These are phyloP conservation scores for Scylla paramamosain DNA, from an alignment of 1,140 invertebrate species.

Conservation along the genomic window DNA sequence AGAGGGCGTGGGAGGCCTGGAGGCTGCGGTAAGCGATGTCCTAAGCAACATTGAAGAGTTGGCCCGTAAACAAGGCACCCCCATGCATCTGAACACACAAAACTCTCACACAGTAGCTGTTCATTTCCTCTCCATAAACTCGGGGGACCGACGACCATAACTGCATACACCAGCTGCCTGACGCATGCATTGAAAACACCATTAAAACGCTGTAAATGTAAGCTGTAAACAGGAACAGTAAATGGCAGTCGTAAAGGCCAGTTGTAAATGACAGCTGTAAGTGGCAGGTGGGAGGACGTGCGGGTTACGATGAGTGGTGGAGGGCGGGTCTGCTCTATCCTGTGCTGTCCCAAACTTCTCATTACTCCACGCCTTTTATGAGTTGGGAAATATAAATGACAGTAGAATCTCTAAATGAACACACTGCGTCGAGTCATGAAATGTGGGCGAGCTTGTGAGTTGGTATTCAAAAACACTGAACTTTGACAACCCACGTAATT, in stretches of 20 bases:
- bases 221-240: constrained; percentile 1
- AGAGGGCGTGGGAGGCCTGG: background rate
- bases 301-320: constrained; percentile 18
- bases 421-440: background rate
- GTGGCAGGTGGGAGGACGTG: constrained; percentile 45
- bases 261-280: constrained; percentile 54
- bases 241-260: constrained; percentile 48
- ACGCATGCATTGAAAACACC: background rate
- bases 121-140: constrained; percentile 13
- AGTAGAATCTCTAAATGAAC: background rate
- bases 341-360: background rate
- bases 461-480: background rate
- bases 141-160: background rate
- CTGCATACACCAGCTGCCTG: constrained; percentile 18
- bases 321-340: background rate
- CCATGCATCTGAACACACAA: background rate
- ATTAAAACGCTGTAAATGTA: constrained; percentile 21
- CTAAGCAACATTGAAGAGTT: background rate
- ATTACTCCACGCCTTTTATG: constrained; percentile 35
- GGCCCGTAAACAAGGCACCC: background rate
- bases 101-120: constrained; percentile 8
- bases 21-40: background rate
- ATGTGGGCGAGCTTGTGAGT: background rate
- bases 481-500: background rate
- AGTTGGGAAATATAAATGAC: background rate